A percentile compares a stretch with the other conserved stretches of the same genome.
These are phyloP conservation scores for Euzetes globulus DNA, from an alignment of 2,888 invertebrate genomes.

Conservation along the genomic window DNA sequence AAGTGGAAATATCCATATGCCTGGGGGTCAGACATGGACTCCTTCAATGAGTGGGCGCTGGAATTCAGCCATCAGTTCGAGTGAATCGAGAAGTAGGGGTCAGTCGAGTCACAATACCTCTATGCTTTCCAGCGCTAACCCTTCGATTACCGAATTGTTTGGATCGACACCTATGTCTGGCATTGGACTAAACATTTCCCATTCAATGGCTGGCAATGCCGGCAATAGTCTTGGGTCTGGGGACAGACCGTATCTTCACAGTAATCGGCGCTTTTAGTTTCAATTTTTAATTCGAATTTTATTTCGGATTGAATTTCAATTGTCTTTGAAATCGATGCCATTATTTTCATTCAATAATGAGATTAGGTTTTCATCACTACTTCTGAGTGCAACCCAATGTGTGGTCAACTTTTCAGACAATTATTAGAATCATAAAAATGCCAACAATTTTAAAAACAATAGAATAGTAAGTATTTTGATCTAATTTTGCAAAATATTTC, in stretches of 20 bases:
- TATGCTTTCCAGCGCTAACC: background rate
- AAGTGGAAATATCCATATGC: background rate
- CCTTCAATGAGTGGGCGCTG: background rate
- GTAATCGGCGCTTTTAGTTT: background rate
- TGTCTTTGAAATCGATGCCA: background rate
- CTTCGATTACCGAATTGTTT: background rate
- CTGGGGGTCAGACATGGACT: background rate
- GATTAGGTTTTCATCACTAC: background rate
- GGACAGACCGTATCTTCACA: slow-evolving; percentile 2
- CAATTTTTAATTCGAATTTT: background rate
- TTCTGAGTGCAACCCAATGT: too few species aligned
- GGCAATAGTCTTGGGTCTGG: background rate
- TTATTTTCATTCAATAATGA: background rate
- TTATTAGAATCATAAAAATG: too few species aligned
- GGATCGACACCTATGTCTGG: background rate
- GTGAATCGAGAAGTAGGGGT: slow-evolving; percentile 4
- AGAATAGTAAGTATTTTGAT: too few species aligned
- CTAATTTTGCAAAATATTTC: too few species aligned
- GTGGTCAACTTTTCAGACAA: too few species aligned
- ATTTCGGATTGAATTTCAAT: background rate
- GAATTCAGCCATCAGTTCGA: background rate
- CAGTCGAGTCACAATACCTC: background rate
- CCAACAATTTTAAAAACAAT: too few species aligned
- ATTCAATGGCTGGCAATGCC: slow-evolving; percentile 3
- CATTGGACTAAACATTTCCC: background rate